A percentile compares a stretch with the other conserved stretches of the same genome.
phyloP scores from a whole-genome alignment of 2,113 vertebrate genomes.

The Etia nguti region DNA sequence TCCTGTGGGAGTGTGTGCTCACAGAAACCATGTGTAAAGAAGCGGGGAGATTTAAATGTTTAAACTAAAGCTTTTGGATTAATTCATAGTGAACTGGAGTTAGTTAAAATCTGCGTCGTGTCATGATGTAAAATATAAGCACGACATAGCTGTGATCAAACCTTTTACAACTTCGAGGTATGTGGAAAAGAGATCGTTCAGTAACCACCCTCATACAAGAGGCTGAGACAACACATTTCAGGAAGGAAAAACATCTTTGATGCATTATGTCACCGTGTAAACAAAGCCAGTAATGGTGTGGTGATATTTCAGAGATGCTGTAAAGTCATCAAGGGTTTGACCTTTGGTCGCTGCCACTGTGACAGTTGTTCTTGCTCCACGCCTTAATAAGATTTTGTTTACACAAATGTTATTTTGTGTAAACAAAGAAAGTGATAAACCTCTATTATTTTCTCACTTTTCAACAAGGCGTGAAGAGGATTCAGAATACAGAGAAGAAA shows the following conservation, averaged over 20 bases:
- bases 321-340: constrained; percentile 7
- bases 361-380: background rate
- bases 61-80: background rate
- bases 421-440: background rate
- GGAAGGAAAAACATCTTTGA: background rate
- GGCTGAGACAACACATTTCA: constrained; percentile 1
- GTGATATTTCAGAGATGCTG: background rate
- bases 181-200: background rate
- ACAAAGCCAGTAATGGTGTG: constrained; percentile 9
- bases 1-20: background rate
- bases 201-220: background rate
- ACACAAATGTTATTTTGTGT: background rate
- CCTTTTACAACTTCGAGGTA: background rate
- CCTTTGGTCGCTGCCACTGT: background rate
- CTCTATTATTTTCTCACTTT: background rate
- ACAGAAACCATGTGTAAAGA: background rate
- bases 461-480: background rate
- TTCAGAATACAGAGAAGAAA: background rate
- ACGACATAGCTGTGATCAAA: background rate
- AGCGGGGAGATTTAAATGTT: background rate
- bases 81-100: background rate
- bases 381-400: background rate
- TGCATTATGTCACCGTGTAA: constrained; percentile 31
- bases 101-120: background rate
- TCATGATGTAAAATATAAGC: background rate